Evolutionary conservation across 2,888 invertebrate genomes (phyloP).

Genomic region (Epinotia demarniana): DNA sequence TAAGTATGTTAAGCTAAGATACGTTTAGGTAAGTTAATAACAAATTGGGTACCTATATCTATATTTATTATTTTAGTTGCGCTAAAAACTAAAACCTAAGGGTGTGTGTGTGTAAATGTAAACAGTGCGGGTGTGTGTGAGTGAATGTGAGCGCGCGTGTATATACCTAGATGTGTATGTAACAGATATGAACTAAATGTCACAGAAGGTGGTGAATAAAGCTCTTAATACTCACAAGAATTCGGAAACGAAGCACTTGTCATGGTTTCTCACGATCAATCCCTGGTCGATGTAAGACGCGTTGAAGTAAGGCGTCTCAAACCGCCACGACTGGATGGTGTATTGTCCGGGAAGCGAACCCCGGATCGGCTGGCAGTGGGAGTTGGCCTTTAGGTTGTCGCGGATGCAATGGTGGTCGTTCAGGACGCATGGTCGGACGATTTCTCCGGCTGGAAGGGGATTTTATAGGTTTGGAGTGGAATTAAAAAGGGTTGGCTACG

Average conservation of each 20-base stretch:
- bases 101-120: too few species aligned
- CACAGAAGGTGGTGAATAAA: too few species aligned
- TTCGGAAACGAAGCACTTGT: constrained; percentile 65
- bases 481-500: not conserved
- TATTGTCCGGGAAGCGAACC: constrained; percentile 56
- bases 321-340: constrained; percentile 53
- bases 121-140: too few species aligned
- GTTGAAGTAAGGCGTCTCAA: constrained; percentile 69
- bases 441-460: not conserved
- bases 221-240: constrained; percentile 64
- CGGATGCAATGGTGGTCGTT: constrained; percentile 60
- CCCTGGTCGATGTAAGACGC: constrained; percentile 63
- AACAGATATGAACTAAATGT: too few species aligned
- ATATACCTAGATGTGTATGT: too few species aligned
- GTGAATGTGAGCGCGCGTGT: too few species aligned
- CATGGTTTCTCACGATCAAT: constrained; percentile 61
- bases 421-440: constrained; percentile 59
- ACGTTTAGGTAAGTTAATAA: too few species aligned
- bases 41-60: too few species aligned
- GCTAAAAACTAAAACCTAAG: too few species aligned
- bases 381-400: constrained; percentile 62
- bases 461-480: too few species aligned
- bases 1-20: too few species aligned
- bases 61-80: too few species aligned
- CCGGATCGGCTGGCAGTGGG: constrained; percentile 57